phyloP scores from a whole-genome alignment of 2,888 invertebrate genomes.

The Ormyrus thymus region DNA sequence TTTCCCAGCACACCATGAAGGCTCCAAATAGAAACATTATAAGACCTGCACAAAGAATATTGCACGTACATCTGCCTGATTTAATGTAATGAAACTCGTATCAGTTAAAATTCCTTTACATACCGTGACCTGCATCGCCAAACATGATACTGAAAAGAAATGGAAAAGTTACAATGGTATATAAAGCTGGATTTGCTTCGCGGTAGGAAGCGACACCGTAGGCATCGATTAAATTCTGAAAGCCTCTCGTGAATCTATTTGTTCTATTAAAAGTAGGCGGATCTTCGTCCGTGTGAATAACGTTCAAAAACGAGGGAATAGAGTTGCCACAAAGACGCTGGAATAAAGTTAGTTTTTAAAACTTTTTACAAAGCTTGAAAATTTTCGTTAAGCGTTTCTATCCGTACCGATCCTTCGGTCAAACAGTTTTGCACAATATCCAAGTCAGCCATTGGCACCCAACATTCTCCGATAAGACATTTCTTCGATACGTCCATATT shows the following conservation, averaged over 20 bases:
- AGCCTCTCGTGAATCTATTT: slow-evolving; percentile 96
- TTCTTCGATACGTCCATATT: slow-evolving; percentile 99
- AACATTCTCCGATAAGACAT: slow-evolving; percentile 97
- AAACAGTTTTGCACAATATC: slow-evolving; percentile 88
- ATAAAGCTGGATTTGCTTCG: slow-evolving; percentile 98
- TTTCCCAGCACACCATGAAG: slow-evolving; percentile 97
- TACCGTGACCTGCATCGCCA: slow-evolving; percentile 97
- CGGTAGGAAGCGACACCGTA: slow-evolving; percentile 97
- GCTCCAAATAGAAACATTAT: slow-evolving; percentile 94
- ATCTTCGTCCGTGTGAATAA: slow-evolving; percentile 91
- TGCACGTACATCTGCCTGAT: not conserved
- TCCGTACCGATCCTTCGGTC: slow-evolving; percentile 86
- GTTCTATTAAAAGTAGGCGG: slow-evolving; percentile 97
- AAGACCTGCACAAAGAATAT: slow-evolving; percentile 65
- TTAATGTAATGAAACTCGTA: not conserved
- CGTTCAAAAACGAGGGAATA: slow-evolving; percentile 96
- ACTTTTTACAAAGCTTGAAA: not conserved
- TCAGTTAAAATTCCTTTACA: slow-evolving; percentile 2
- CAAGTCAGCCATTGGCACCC: slow-evolving; percentile 85
- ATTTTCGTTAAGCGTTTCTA: not conserved
- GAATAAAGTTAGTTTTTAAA: not conserved
- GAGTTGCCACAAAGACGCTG: slow-evolving; percentile 84
- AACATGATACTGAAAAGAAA: slow-evolving; percentile 99
- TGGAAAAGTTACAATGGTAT: slow-evolving; percentile 97
- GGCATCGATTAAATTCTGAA: slow-evolving; percentile 95